Conservation (phyloP, 1,140 invertebrate genomes). For the Scaptomyza montana region DNA sequence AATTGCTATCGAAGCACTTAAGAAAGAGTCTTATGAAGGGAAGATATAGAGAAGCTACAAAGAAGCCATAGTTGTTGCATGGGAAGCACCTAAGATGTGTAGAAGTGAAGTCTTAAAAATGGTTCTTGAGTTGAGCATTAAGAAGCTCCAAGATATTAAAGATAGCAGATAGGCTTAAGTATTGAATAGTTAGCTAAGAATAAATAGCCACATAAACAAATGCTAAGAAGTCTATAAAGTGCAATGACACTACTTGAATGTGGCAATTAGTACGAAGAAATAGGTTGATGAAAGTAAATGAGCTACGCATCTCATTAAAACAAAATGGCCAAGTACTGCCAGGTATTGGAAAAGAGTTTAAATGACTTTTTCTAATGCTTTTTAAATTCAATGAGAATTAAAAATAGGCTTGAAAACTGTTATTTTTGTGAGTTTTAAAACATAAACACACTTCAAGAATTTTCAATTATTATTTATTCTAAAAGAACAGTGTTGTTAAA, state of each 20-base stretch:
- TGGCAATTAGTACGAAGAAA: background rate
- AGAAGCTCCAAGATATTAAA: background rate
- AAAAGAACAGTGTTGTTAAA: too few relatives aligned
- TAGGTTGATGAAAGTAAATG: background rate
- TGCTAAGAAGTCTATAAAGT: conserved; percentile 9
- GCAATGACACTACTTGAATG: conserved; percentile 21
- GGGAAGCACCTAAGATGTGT: conserved; percentile 1
- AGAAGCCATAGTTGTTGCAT: conserved; percentile 25
- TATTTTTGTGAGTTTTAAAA: too few relatives aligned
- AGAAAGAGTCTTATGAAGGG: background rate
- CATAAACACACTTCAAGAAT: too few relatives aligned
- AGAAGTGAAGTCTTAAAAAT: conserved; percentile 38
- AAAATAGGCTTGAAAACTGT: too few relatives aligned
- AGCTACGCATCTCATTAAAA: background rate
- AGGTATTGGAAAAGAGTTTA: too few relatives aligned
- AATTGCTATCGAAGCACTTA: background rate
- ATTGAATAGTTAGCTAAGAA: conserved; percentile 18
- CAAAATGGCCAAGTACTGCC: background rate
- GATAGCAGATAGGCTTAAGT: background rate
- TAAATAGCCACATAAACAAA: background rate
- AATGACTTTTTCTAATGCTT: too few relatives aligned
- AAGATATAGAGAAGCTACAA: background rate
- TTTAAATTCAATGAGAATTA: too few relatives aligned
- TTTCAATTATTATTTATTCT: too few relatives aligned
- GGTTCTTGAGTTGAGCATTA: conserved; percentile 1